Evolutionary conservation across 2,888 invertebrate genomes (phyloP).

Genomic region (Oxytorus armatus): DNA sequence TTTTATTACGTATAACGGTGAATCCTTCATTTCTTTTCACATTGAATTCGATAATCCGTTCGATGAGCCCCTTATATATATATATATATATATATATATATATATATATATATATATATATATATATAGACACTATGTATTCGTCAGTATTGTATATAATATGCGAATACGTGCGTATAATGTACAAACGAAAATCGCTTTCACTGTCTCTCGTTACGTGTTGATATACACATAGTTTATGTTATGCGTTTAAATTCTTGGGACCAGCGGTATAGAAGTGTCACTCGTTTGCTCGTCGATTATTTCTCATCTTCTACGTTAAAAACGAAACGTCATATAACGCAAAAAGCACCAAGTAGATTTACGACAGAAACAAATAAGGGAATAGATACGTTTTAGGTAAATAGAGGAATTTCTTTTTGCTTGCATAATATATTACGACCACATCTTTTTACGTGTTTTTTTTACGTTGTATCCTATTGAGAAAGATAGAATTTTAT

Average conservation of each 20-base stretch:
- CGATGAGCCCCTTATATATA: neutral
- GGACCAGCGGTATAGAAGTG: neutral
- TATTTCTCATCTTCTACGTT: too few species aligned
- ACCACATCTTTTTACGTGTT: too few species aligned
- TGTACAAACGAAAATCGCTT: constrained; percentile 70
- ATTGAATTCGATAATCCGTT: constrained; percentile 48
- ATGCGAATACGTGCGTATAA: constrained; percentile 68
- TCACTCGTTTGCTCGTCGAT: constrained; percentile 2
- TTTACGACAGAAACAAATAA: too few species aligned
- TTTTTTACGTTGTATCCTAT: too few species aligned
- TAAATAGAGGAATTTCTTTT: too few species aligned
- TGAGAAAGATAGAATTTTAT: too few species aligned
- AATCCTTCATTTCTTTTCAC: constrained; percentile 6
- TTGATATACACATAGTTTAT: constrained; percentile 12
- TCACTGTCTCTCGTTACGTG: constrained; percentile 68
- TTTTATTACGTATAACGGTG: constrained; percentile 30
- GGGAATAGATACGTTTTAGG: too few species aligned
- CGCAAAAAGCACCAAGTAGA: too few species aligned
- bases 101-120: too few species aligned
- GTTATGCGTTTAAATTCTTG: neutral
- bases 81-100: too few species aligned
- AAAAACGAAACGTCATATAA: too few species aligned
- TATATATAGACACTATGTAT: constrained; percentile 20
- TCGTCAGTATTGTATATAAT: constrained; percentile 56
- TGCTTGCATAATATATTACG: too few species aligned